Base-by-base conservation (phyloP, 2,113 vertebrate species). In the Toxotes jaculatrix region DNA sequence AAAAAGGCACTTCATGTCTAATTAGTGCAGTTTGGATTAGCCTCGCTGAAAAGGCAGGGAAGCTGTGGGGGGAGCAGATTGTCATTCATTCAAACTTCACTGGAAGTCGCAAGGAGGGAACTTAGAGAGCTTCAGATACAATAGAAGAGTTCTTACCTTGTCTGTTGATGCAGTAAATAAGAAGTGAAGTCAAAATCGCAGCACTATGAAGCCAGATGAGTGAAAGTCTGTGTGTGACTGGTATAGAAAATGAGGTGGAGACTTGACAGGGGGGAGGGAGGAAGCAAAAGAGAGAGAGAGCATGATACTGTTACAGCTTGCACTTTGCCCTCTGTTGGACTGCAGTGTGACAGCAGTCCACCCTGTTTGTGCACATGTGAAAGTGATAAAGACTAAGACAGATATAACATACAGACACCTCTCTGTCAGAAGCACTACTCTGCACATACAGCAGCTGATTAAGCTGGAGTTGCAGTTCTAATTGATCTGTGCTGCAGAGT, bases 301-400 rank as follows among this genome's bases (percentile, higher is more conserved):
- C 43, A 51, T 77, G 87, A 82, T 87, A 45, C 43, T 57, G 89
- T 79, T 69, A 71, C 66, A 64, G 79, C 45, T 56, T 90, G 92
- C 78, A 93, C 92, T 93, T 93, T 93, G 92, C 87, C 90, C 92
- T 91, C 80, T 89, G 80, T 88, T 81, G 73, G 86, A 76, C 73
- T 87, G 76, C 51, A 65, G 43, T 42, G 69, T 88, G 89, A 84
- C 85, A 86, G 79, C 83, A 71, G 51, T 68, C 62, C 67, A 45
- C 72, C n/a, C 7, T 67, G 80, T 42, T 61, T 84, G 75, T 7
- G 31, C 23, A 21, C n/a, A 70, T 77, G 65, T 38, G 60, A 67
- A 38, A 42, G 59, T 53, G 43, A 69, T 27, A 51, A 51, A 62
- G 27, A 76, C 23, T 27, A 23, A 65, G 7, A 64, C 63, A 21